These are phyloP conservation scores for Panagrolaimus sp. DNA, from an alignment of 1,140 invertebrate species.

Conservation along the genomic window DNA sequence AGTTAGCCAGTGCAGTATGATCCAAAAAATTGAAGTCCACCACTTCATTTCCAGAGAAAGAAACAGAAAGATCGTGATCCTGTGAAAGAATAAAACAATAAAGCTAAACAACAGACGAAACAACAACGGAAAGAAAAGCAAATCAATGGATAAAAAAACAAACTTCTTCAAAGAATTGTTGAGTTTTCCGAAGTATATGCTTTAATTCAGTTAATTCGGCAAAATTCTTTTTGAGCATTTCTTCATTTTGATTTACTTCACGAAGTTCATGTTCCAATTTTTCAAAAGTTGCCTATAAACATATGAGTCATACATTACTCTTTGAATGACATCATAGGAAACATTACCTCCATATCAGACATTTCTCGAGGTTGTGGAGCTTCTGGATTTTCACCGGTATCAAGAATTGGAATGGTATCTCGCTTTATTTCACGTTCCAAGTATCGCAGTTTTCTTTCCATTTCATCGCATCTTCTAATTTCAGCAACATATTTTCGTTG, in stretches of 20 bases:
- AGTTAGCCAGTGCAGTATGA: too few species aligned
- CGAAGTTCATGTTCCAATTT: constrained; percentile 85
- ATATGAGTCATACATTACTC: constrained; percentile 7
- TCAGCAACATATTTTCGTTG: constrained; percentile 85
- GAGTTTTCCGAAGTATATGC: constrained; percentile 86
- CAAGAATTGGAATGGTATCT: constrained; percentile 84
- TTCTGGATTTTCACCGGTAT: constrained; percentile 82
- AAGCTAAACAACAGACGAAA: too few species aligned
- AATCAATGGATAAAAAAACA: constrained; percentile 41
- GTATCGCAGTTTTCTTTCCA: constrained; percentile 86
- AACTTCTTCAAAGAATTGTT: constrained; percentile 88
- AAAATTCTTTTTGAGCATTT: constrained; percentile 85
- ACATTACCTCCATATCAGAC: constrained; percentile 79
- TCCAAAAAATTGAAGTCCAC: not conserved
- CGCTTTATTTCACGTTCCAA: constrained; percentile 91
- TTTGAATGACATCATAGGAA: not conserved
- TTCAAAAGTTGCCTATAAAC: constrained; percentile 75
- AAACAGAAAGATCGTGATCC: not conserved
- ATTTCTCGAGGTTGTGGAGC: constrained; percentile 93
- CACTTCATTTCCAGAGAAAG: constrained; percentile 1
- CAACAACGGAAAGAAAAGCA: too few species aligned
- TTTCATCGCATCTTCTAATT: constrained; percentile 81
- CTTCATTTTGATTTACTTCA: constrained; percentile 84
- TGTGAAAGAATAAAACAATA: not conserved
- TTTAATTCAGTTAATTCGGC: constrained; percentile 85